Evolutionary conservation across 1,140 invertebrate genomes (phyloP), one percentile per base, ranked within the genome.

Genomic region (Metaphire vulgaris): DNA sequence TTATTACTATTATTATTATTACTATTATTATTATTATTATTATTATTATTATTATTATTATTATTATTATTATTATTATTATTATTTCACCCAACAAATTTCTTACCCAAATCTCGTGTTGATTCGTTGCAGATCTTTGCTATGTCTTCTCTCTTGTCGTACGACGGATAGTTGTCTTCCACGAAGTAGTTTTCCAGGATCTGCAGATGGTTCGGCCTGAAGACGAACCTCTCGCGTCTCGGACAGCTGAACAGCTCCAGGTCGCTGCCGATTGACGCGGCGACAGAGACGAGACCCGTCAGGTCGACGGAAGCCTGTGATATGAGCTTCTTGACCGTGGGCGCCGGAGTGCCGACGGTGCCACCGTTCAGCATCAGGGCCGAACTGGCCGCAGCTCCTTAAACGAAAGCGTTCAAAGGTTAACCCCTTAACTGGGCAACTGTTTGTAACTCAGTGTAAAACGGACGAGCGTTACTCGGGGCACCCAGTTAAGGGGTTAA

Each of bases 161-260:
- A 78, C 29, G 84, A 82, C 33, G 86, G 86, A 79, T 87, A 87
- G 33, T 83, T 84, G 76, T 86, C 83, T 67, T 81, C 81, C 68
- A 83, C 81, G 79, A 85, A 87, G 73, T 79, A 82, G 32, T 79
- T 77, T 73, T 87, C 86, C 68, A 87, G 79, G 56, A 87, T 81
- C 28, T 84, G 82, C 31, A 87, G 78, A 81, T 87, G 86, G 74
- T 83, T 82, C 65, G 82, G 82, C 72, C 84, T 81, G 78, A 87
- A 87, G 64, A 85, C 85, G 75, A 87, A 87, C 30, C 86, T 77
- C 73, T 86, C 86, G 31, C 86, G 75, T 78, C 81, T 74, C 66
- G 79, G 81, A 14, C 78, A 76, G 56, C 75, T 70, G 56, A 76
- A 66, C 16, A 29, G 26, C 1, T 31, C 76, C n/a, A 29, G 73